Percentiles rank a stretch among this genome's conserved stretches.
phyloP scores from a whole-genome alignment of 2,888 invertebrate species.

The Didymodactylos carnosus region DNA sequence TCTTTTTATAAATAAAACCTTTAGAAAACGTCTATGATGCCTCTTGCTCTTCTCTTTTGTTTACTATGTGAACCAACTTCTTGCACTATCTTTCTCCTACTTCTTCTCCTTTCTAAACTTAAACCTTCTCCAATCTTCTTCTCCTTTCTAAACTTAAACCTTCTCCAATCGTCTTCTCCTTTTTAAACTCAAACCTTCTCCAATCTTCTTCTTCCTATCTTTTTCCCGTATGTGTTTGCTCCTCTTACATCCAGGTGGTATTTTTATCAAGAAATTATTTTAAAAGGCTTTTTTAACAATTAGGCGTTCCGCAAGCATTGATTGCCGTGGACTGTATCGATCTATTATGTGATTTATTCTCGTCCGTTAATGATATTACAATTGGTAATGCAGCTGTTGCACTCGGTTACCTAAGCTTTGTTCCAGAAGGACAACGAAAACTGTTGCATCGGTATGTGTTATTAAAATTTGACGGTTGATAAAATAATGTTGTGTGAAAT shows the following conservation, averaged over 20 bases:
- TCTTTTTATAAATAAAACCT: too few species aligned
- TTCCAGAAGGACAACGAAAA: slow-evolving; percentile 27
- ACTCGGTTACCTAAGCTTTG: slow-evolving; percentile 28
- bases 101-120: neutral
- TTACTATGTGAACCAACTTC: neutral
- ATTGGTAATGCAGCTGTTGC: slow-evolving; percentile 30
- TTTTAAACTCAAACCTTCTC: neutral
- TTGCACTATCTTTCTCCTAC: neutral
- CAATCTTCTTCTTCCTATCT: neutral
- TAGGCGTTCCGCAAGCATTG: slow-evolving; percentile 29
- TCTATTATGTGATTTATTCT: slow-evolving; percentile 23
- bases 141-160: neutral
- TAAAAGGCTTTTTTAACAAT: neutral
- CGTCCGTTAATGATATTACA: slow-evolving; percentile 23
- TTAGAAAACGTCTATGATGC: too few species aligned
- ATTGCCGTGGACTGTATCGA: slow-evolving; percentile 27
- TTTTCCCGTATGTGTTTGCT: neutral
- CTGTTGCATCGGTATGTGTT: slow-evolving; percentile 26
- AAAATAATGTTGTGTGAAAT: neutral
- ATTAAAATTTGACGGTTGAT: neutral
- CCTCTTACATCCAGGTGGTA: too few species aligned
- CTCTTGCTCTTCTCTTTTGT: neutral
- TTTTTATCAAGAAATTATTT: neutral
- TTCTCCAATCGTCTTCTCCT: neutral
- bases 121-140: neutral